These are phyloP conservation scores for Gnatocerus cornutus DNA, from an alignment of 2,888 invertebrate genomes.

Conservation along the genomic window DNA sequence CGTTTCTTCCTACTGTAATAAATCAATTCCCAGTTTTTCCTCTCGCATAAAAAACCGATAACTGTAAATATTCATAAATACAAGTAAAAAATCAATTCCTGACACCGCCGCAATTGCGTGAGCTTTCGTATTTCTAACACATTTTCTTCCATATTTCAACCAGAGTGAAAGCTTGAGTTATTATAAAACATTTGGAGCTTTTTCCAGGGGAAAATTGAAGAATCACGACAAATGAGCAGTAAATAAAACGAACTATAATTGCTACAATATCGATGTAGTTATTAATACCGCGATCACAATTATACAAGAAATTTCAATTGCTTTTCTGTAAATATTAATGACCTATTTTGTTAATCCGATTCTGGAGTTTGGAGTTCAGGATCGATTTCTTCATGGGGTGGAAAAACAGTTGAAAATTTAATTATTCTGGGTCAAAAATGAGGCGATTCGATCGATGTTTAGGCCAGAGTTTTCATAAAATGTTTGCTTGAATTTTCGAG, in stretches of 20 bases:
- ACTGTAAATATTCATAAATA: slow-evolving; percentile 1
- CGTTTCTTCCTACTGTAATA: too few species aligned
- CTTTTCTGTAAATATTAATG: slow-evolving; percentile 9
- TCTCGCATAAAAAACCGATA: background rate
- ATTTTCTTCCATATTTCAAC: background rate
- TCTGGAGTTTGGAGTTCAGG: background rate
- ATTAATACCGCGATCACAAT: too few species aligned
- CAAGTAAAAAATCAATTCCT: background rate
- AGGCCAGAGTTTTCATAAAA: background rate
- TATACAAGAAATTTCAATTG: background rate
- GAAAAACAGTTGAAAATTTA: slow-evolving; percentile 5
- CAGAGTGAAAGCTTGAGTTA: background rate
- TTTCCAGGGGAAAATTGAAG: too few species aligned
- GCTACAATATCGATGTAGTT: too few species aligned
- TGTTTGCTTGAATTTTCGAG: too few species aligned
- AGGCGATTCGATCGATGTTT: background rate
- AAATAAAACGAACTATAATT: too few species aligned
- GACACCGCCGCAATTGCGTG: background rate
- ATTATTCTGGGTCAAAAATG: background rate
- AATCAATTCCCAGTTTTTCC: too few species aligned
- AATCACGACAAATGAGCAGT: too few species aligned
- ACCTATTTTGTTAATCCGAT: slow-evolving; percentile 13
- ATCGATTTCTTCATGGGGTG: slow-evolving; percentile 8
- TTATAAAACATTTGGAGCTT: background rate
- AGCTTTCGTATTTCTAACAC: background rate